A percentile compares a stretch with the other conserved stretches of the same genome.
Conservation (phyloP, 2,888 invertebrate genomes). For the Eilema depressum region DNA sequence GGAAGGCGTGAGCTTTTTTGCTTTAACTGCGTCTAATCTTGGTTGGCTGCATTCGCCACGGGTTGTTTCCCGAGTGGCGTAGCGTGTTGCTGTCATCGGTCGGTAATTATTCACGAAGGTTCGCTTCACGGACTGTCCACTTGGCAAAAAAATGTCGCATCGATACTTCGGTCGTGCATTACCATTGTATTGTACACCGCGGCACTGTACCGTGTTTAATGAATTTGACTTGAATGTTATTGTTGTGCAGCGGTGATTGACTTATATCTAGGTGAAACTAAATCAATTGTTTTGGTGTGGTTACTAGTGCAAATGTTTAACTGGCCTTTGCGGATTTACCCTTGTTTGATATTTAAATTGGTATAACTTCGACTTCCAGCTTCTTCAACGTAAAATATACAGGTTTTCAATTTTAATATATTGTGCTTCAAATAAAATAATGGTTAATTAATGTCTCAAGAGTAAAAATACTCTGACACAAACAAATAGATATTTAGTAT, state of each 20-base stretch:
- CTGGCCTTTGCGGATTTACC: background rate
- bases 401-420: too few relatives aligned
- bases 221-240: constrained; percentile 27
- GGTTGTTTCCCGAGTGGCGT: constrained; percentile 77
- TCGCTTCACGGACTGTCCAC: constrained; percentile 65
- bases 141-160: constrained; percentile 66
- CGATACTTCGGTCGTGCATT: constrained; percentile 49
- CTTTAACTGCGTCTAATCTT: constrained; percentile 77
- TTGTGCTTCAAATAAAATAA: too few relatives aligned
- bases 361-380: background rate
- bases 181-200: constrained; percentile 38
- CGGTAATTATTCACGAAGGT: constrained; percentile 82
- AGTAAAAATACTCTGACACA: too few relatives aligned
- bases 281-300: background rate
- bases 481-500: too few relatives aligned
- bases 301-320: constrained; percentile 6
- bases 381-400: background rate
- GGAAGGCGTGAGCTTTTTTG: constrained; percentile 81
- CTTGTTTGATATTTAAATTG: background rate
- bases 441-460: too few relatives aligned
- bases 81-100: constrained; percentile 81
- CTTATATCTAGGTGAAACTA: constrained; percentile 16
- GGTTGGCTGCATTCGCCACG: constrained; percentile 76
- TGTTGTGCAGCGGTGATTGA: constrained; percentile 31
- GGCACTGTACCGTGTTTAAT: constrained; percentile 30